These are phyloP conservation scores for Oxycera nigricornis DNA, from an alignment of 2,888 invertebrate species.

Conservation along the genomic window DNA sequence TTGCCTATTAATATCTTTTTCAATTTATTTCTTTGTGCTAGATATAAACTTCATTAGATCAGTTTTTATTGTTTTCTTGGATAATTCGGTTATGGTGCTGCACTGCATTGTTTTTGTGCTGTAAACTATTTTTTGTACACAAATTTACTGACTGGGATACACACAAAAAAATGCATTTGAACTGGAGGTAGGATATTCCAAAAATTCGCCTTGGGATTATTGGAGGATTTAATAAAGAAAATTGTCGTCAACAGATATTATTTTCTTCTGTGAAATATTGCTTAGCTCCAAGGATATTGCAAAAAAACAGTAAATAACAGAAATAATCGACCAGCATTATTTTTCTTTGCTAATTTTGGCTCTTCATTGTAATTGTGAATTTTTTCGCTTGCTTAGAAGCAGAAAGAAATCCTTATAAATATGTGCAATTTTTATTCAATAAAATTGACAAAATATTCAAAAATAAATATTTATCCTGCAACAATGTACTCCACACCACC, in stretches of 20 bases:
- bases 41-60: neutral
- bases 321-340: too few species aligned
- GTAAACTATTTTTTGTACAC: neutral
- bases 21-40: neutral
- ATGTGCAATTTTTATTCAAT: too few species aligned
- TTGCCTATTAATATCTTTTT: constrained; percentile 6
- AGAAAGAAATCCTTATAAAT: too few species aligned
- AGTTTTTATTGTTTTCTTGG: neutral
- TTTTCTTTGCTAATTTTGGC: too few species aligned
- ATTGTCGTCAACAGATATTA: constrained; percentile 46
- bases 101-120: constrained; percentile 4
- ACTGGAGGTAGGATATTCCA: neutral
- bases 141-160: neutral
- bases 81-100: neutral
- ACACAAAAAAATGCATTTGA: neutral
- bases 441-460: too few species aligned
- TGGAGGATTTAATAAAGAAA: constrained; percentile 44
- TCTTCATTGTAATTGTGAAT: too few species aligned
- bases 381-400: too few species aligned
- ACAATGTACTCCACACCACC: too few species aligned
- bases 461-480: too few species aligned
- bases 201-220: neutral
- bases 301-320: too few species aligned
- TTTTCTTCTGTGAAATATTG: too few species aligned
- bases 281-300: neutral